These are phyloP conservation scores for Calephelis nemesis DNA, from an alignment of 1,140 invertebrate genomes.

Conservation along the genomic window DNA sequence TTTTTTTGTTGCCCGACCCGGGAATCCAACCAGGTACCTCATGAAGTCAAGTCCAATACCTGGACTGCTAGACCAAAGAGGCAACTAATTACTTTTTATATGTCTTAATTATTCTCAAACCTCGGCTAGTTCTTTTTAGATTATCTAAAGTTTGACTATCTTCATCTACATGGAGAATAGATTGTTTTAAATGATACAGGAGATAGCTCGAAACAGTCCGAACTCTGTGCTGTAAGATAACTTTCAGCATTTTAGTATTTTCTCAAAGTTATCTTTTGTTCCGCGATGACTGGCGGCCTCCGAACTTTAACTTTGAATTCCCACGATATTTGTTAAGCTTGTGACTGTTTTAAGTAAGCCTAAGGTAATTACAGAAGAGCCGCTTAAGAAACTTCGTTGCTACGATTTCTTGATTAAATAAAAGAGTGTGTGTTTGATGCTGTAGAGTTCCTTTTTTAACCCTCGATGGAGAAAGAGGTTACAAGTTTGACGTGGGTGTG, in stretches of 20 bases:
- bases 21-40: no score
- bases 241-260: constrained; percentile 11
- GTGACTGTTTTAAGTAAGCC: constrained; percentile 48
- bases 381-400: constrained; percentile 17
- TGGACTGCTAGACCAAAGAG: no score
- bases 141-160: no score
- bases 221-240: constrained; percentile 3
- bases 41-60: no score
- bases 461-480: no score
- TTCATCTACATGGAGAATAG: neutral
- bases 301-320: constrained; percentile 52
- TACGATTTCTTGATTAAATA: neutral
- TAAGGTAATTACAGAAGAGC: constrained; percentile 37
- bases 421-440: neutral
- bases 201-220: neutral
- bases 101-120: no score
- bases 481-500: no score
- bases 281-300: constrained; percentile 47
- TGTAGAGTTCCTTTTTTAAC: no score
- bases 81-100: no score
- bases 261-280: constrained; percentile 53
- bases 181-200: constrained; percentile 1
- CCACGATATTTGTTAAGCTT: constrained; percentile 64
- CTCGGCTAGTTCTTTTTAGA: no score
- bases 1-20: no score